Evolutionary conservation across 2,888 invertebrate species (phyloP).

Genomic region (Drosophila percnosoma): DNA sequence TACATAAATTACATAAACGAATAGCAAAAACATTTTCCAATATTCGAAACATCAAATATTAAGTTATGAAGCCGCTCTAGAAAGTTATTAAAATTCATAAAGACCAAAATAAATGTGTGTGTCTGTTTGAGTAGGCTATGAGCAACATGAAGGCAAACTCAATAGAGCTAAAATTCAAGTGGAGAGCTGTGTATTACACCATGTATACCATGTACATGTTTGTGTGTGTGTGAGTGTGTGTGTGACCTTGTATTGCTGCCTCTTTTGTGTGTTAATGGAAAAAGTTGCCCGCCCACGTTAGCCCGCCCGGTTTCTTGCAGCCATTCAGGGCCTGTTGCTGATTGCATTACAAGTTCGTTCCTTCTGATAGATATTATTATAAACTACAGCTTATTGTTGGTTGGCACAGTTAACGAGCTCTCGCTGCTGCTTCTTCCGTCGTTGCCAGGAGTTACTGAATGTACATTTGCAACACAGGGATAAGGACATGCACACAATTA

Average conservation of each 20-base stretch:
- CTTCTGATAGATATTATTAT: constrained; percentile 57
- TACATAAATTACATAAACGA: background rate
- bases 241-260: constrained; percentile 11
- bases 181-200: constrained; percentile 42
- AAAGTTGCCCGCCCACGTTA: constrained; percentile 45
- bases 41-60: background rate
- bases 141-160: constrained; percentile 1
- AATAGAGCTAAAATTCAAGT: constrained; percentile 35
- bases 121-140: background rate
- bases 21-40: background rate
- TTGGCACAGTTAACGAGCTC: constrained; percentile 24
- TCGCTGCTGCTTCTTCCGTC: background rate
- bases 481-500: constrained; percentile 21
- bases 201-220: background rate
- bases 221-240: constrained; percentile 3
- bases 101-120: background rate
- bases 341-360: constrained; percentile 56
- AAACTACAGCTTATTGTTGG: constrained; percentile 46
- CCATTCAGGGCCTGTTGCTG: constrained; percentile 37
- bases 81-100: constrained; percentile 6
- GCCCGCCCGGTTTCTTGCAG: background rate
- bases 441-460: background rate
- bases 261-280: constrained; percentile 61
- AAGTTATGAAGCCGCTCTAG: background rate
- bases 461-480: background rate